Evolutionary conservation across 1,140 invertebrate genomes (phyloP), one percentile per base, ranked within the genome.

Genomic region (Scaptomyza hsui): DNA sequence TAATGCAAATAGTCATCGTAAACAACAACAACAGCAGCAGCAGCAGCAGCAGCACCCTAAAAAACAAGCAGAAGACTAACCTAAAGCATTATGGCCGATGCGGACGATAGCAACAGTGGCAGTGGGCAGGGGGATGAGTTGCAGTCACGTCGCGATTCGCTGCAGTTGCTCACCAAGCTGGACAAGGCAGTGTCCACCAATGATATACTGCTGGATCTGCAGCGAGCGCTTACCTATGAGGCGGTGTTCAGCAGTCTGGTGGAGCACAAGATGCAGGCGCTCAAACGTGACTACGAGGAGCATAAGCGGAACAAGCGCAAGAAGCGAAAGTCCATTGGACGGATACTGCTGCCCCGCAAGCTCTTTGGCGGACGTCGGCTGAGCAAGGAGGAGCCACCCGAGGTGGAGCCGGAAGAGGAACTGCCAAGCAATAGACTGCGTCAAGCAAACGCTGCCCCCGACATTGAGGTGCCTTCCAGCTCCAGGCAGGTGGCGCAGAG

Each of bases 111-210:
- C 77, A 74, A 82, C 70, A 76, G 78, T 18, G 68, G 32, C 24
- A 24, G 63, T 12, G 49, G 41, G 24, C 41, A 15, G 1, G 9
- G 42, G 12, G 21, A 35, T 32, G 41, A 24, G 5, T 9, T 65
- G 29, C 51, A 51, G 44, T 15, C 42, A n/a, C 18, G 62, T 16
- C 21, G 48, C 29, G 79, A 75, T 5, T 79, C 80, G 10, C 45
- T 85, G 67, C 64, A 75, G 44, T 52, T 86, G 64, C 72, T 89
- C 35, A 85, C 75, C 42, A 90, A 91, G 47, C 60, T 85, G 21
- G 91, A 91, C 61, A 91, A 91, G 78, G 89, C 90, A 0, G 91
- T 91, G 1, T 91, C 89, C 57, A 91, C 91, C 15, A 91, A 89
- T 29, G 91, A 91, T 48, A 72, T 90, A 4, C 49, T 89, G 51